Conservation (phyloP, 2,888 invertebrate genomes). For the Eupeodes latifasciatus region DNA sequence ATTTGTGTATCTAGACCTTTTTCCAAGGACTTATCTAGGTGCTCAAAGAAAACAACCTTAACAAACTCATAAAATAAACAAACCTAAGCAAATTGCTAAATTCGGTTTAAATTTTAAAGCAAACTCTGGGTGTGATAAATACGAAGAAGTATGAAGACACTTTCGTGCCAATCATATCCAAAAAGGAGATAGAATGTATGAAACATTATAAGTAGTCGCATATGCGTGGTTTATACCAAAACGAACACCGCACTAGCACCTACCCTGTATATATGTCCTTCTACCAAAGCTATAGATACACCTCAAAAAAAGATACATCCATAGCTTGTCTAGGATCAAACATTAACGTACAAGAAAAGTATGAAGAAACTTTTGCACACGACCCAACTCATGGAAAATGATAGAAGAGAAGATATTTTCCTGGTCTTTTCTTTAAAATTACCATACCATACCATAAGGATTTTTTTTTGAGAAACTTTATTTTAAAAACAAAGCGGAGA, state of each 20-base stretch:
- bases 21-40: neutral
- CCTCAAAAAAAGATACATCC: no score
- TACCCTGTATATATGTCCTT: neutral
- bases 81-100: slow-evolving; percentile 13
- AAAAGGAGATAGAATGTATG: neutral
- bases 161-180: slow-evolving; percentile 27
- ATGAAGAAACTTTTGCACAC: slow-evolving; percentile 39
- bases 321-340: neutral
- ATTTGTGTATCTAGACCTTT: neutral
- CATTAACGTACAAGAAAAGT: slow-evolving; percentile 16
- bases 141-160: slow-evolving; percentile 9
- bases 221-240: slow-evolving; percentile 15
- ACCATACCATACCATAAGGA: slow-evolving; percentile 19
- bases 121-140: slow-evolving; percentile 9
- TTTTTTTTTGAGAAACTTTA: slow-evolving; percentile 23
- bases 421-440: slow-evolving; percentile 31
- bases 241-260: neutral
- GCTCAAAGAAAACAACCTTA: neutral
- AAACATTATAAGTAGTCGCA: slow-evolving; percentile 25
- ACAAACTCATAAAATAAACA: neutral
- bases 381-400: slow-evolving; percentile 23
- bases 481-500: slow-evolving; percentile 18
- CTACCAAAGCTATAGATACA: no score
- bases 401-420: slow-evolving; percentile 31
- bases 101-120: slow-evolving; percentile 20